Evolutionary conservation across 2,113 vertebrate species (phyloP).

Genomic region (Bombycilla garrulus): DNA sequence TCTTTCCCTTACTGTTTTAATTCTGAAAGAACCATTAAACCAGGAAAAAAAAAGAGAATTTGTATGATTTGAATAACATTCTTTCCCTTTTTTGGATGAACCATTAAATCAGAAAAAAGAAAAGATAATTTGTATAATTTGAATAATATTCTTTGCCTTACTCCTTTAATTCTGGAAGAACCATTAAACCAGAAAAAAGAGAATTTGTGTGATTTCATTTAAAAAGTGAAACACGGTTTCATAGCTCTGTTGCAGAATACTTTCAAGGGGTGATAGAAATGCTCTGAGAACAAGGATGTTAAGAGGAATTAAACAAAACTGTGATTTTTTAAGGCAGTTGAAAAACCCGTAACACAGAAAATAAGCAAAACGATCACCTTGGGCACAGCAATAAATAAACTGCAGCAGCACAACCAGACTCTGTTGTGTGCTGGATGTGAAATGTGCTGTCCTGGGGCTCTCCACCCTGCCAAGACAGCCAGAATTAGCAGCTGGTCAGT

Average conservation of each 20-base stretch:
- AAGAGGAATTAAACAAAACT: neutral
- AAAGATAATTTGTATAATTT: no score
- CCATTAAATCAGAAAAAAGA: no score
- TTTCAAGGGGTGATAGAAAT: neutral
- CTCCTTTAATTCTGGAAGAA: neutral
- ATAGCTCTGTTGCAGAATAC: neutral
- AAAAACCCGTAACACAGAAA: neutral
- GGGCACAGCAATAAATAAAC: neutral
- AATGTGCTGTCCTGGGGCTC: neutral
- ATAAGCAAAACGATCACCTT: neutral
- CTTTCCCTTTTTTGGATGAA: no score
- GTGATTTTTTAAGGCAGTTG: neutral
- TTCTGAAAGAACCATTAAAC: no score
- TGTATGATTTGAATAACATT: no score
- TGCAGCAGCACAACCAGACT: neutral
- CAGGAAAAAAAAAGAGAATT: no score
- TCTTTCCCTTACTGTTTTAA: no score
- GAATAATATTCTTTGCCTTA: neutral
- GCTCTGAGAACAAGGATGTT: neutral
- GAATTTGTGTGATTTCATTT: neutral
- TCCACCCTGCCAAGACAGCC: neutral
- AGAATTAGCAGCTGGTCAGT: neutral
- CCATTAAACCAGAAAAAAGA: neutral
- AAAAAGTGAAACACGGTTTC: neutral
- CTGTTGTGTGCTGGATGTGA: neutral